A percentile compares a stretch with the other conserved stretches of the same genome.
These are phyloP conservation scores for Agraylea sexmaculata DNA, from an alignment of 1,140 invertebrate genomes.

Conservation along the genomic window DNA sequence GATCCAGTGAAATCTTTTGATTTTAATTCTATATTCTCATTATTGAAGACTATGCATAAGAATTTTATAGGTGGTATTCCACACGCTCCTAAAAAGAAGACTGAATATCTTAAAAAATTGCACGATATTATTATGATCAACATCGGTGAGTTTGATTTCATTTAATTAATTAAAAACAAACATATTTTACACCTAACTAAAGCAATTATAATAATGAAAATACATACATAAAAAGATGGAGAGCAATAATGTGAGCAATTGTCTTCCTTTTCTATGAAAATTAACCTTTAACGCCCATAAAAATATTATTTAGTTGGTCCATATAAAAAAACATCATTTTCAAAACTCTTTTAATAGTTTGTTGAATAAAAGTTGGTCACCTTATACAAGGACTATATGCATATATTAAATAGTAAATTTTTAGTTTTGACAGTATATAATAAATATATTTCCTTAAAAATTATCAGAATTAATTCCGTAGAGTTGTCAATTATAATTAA, in stretches of 20 bases:
- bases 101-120: constrained; percentile 42
- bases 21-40: constrained; percentile 2
- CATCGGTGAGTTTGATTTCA: constrained; percentile 46
- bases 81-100: constrained; percentile 40
- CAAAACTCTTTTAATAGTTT: no score
- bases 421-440: background rate
- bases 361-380: background rate
- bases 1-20: no score
- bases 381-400: constrained; percentile 2
- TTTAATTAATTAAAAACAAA: no score
- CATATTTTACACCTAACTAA: no score
- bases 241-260: no score
- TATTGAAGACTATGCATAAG: background rate
- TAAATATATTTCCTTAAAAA: constrained; percentile 2
- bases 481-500: constrained; percentile 23
- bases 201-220: no score
- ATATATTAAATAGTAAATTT: background rate
- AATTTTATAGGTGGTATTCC: no score
- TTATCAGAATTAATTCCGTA: constrained; percentile 5
- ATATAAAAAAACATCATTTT: no score
- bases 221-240: no score
- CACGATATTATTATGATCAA: constrained; percentile 40
- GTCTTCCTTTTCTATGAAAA: no score
- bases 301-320: no score
- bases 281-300: no score